These are phyloP conservation scores for Tenthredo scrophulariae DNA, from an alignment of 2,888 invertebrate species.

Conservation along the genomic window DNA sequence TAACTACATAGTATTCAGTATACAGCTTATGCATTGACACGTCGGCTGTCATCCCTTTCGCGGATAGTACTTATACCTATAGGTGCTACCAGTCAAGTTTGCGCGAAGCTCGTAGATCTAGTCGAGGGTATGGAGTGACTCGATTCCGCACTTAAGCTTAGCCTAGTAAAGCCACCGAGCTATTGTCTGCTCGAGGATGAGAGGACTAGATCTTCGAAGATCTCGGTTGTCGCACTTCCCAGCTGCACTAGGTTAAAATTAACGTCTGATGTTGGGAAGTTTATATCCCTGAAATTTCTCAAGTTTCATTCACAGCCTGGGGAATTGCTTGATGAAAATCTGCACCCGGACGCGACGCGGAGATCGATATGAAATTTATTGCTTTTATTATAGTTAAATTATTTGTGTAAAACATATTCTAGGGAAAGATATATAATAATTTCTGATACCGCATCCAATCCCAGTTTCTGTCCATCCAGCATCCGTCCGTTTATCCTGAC, in stretches of 20 bases:
- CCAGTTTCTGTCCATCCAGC: background rate
- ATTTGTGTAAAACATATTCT: no score
- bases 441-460: background rate
- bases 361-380: no score
- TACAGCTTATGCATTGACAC: background rate
- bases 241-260: background rate
- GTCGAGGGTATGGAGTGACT: constrained; percentile 29
- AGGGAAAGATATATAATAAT: background rate
- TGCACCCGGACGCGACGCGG: no score
- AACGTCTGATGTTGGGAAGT: background rate
- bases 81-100: background rate
- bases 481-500: background rate
- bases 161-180: constrained; percentile 43
- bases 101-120: constrained; percentile 33
- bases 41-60: background rate
- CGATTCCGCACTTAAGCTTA: constrained; percentile 51
- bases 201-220: constrained; percentile 26
- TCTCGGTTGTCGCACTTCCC: background rate
- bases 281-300: background rate
- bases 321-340: background rate
- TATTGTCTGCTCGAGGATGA: constrained; percentile 45
- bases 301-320: background rate
- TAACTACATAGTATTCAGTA: no score
- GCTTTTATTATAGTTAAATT: no score
- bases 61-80: background rate